Base-by-base conservation (phyloP, 2,113 vertebrate genomes). In the Plectropomus leopardus region DNA sequence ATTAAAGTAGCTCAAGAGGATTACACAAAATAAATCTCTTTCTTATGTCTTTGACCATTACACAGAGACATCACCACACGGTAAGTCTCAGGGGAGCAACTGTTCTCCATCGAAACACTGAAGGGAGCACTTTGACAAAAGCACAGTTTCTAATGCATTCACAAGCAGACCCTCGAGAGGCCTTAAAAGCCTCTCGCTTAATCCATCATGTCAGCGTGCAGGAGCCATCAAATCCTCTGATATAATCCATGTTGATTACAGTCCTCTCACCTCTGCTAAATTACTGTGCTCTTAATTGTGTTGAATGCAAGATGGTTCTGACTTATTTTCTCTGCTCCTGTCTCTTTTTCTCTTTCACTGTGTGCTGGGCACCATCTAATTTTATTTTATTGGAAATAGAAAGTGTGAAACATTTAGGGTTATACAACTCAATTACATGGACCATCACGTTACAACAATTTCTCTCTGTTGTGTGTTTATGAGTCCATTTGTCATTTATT, bases 1-100 rank as follows among this genome's bases (percentile, higher is more conserved):
- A 67, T 47, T 44, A 83, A 87, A 89, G 91, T 83, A 78, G 85
- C 88, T 81, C 64, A 90, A 80, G 86, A 89, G 88, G 89, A 93
- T 94, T 91, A 89, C 44, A 74, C 64, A 67, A 82, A 84, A 86
- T 76, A 87, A 87, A 88, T 88, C 87, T 86, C 75, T 87, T 76
- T 84, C 74, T 59, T 78, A 53, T 86, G 85, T 89, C 86, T 89
- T 66, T 76, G 67, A 82, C 83, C 78, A 71, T 84, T 84, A 89
- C 82, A 70, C 72, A 40, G 74, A 84, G 70, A 80, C 72, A 26
- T 30, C 75, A 76, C 34, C 75, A 78, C 78, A 80, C 54, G 30
- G 47, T 69, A 50, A 19, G 32, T 80, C 87, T 91, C 85, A 42
- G 68, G 80, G 81, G 88, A 88, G 74, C 87, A 74, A 91, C 86